Percentiles rank a stretch among this genome's conserved stretches.
Conservation (phyloP, 2,888 invertebrate species). For the Pseudoips prasinana region DNA sequence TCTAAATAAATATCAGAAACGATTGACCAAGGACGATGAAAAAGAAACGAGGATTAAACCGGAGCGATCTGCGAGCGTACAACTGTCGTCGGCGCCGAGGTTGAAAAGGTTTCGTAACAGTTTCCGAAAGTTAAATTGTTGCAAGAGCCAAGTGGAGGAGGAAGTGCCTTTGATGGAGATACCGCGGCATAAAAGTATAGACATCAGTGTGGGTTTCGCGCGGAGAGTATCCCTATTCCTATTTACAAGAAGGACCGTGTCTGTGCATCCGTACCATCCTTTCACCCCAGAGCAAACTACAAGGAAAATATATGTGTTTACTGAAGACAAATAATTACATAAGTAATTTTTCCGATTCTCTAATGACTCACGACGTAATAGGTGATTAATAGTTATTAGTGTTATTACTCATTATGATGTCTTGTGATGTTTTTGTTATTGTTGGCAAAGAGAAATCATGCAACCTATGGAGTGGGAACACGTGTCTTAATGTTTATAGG, state of each 20-base stretch:
- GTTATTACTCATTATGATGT: neutral
- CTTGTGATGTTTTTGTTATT: too few species aligned
- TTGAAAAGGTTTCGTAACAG: conserved; percentile 49
- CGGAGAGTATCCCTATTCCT: conserved; percentile 66
- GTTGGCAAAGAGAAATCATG: too few species aligned
- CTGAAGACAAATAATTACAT: conserved; percentile 43
- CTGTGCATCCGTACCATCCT: conserved; percentile 72
- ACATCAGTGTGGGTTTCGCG: conserved; percentile 68
- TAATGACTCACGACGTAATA: conserved; percentile 6
- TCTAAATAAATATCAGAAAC: conserved; percentile 29
- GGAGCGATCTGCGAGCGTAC: conserved; percentile 46
- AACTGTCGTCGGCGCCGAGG: conserved; percentile 46
- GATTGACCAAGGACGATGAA: conserved; percentile 26
- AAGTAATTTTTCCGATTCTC: conserved; percentile 1
- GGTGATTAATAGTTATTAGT: conserved; percentile 1
- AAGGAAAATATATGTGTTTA: conserved; percentile 59
- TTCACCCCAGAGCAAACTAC: conserved; percentile 68
- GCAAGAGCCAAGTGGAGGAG: conserved; percentile 51
- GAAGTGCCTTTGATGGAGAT: conserved; percentile 53
- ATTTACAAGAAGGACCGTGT: conserved; percentile 65
- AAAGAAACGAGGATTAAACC: conserved; percentile 33
- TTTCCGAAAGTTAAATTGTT: conserved; percentile 59
- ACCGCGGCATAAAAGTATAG: conserved; percentile 66
- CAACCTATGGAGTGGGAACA: too few species aligned
- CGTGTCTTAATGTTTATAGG: too few species aligned